Percentiles rank a stretch among this genome's conserved stretches.
Evolutionary conservation across 2,888 invertebrate genomes (phyloP).

Genomic region (Zaprionus bogoriensis): DNA sequence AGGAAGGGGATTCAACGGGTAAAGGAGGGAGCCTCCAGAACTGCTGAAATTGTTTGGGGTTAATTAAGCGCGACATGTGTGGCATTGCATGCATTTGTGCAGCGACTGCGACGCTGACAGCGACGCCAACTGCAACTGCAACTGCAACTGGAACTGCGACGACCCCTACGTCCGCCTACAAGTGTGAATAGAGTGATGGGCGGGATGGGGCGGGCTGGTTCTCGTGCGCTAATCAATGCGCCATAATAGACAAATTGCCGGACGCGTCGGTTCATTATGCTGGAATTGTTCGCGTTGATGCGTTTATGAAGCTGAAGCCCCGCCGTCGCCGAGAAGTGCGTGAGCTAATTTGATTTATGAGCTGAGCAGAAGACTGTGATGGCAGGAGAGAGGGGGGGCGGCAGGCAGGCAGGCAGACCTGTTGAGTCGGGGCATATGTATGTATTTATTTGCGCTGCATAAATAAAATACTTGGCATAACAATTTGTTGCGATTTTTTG

Average conservation of each 20-base stretch:
- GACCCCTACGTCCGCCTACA: no score
- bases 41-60: conserved; percentile 75
- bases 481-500: conserved; percentile 77
- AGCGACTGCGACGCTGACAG: conserved; percentile 26
- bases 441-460: conserved; percentile 35
- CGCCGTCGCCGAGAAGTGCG: conserved; percentile 23
- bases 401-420: conserved; percentile 32
- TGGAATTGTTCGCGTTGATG: conserved; percentile 52
- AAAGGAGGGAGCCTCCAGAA: conserved; percentile 22
- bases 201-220: conserved; percentile 9
- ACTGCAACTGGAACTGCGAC: conserved; percentile 17
- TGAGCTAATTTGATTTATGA: conserved; percentile 44
- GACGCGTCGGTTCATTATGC: conserved; percentile 63
- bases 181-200: conserved; percentile 62
- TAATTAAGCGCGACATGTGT: conserved; percentile 79
- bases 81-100: conserved; percentile 65
- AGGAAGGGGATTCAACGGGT: neutral
- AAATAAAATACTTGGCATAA: conserved; percentile 78
- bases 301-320: conserved; percentile 58
- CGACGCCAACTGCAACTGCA: neutral
- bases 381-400: neutral
- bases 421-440: conserved; percentile 54
- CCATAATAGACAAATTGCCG: conserved; percentile 69
- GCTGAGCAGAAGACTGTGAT: neutral
- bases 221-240: conserved; percentile 70